These are phyloP conservation scores for Cichladusa arquata DNA, from an alignment of 2,113 vertebrate genomes.

Conservation along the genomic window DNA sequence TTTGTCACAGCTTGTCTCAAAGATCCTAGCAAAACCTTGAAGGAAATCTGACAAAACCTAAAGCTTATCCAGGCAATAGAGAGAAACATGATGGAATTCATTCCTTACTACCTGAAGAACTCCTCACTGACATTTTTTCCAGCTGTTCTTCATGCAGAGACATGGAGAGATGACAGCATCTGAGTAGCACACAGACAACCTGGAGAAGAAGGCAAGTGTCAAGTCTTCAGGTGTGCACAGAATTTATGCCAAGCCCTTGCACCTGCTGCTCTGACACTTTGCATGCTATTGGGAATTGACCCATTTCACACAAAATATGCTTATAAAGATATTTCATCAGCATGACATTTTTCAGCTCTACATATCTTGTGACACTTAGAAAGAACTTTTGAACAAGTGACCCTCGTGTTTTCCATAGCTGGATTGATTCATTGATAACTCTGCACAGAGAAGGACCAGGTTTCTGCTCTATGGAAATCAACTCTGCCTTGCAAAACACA, in stretches of 20 bases:
- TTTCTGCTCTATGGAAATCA: background rate
- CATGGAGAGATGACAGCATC: background rate
- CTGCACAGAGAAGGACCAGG: background rate
- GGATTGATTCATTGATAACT: background rate
- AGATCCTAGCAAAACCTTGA: background rate
- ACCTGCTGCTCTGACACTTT: background rate
- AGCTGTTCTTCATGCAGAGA: background rate
- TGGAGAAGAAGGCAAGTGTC: background rate
- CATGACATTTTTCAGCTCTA: background rate
- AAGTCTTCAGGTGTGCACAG: background rate
- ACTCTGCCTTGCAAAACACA: background rate
- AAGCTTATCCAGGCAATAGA: background rate
- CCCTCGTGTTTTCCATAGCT: background rate
- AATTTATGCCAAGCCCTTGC: fast-evolving
- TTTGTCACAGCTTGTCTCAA: background rate
- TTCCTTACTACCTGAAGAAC: background rate
- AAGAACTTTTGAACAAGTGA: background rate
- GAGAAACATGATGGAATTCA: background rate
- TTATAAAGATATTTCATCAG: background rate
- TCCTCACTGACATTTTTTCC: background rate
- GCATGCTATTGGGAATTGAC: background rate
- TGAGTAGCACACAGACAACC: background rate
- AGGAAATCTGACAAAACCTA: background rate
- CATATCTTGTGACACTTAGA: background rate
- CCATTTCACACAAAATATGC: background rate